phyloP scores from a whole-genome alignment of 92 coral and sea anemone species.

The Scolanthus callimorphus region DNA sequence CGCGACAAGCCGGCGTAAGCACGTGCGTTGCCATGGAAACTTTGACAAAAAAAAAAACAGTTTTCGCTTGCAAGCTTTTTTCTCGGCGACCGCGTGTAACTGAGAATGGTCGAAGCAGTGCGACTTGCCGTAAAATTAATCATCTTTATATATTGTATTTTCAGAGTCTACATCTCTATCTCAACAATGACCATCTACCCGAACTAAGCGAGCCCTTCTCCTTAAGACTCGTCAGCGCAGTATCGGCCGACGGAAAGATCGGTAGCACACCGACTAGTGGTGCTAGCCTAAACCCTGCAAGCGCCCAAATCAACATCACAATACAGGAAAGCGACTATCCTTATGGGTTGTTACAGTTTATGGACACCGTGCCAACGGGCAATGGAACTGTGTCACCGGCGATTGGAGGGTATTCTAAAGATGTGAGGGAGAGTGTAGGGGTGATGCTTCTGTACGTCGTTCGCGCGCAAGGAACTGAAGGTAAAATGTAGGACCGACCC shows the following conservation, averaged over 20 bases:
- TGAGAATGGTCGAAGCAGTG: too few relatives aligned
- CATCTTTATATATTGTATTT: background rate
- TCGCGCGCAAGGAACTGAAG: constrained; percentile 83
- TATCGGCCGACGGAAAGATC: constrained; percentile 55
- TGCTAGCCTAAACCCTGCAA: constrained; percentile 71
- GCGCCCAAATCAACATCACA: constrained; percentile 75
- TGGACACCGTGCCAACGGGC: constrained; percentile 46
- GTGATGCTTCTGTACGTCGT: constrained; percentile 54
- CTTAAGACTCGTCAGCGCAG: constrained; percentile 62
- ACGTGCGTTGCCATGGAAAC: too few relatives aligned
- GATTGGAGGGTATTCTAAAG: constrained; percentile 36
- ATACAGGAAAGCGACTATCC: constrained; percentile 75
- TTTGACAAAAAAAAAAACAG: too few relatives aligned
- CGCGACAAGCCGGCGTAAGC: too few relatives aligned
- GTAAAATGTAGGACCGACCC: constrained; percentile 46
- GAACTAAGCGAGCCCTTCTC: constrained; percentile 72
- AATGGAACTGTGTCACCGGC: constrained; percentile 56
- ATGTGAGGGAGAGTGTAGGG: constrained; percentile 72
- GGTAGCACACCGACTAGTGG: constrained; percentile 88
- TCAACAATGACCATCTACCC: constrained; percentile 67
- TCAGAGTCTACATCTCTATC: constrained; percentile 8
- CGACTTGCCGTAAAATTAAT: too few relatives aligned
- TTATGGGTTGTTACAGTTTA: constrained; percentile 88
- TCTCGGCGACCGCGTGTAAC: too few relatives aligned
- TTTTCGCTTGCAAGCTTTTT: too few relatives aligned